A percentile compares a stretch with the other conserved stretches of the same genome.
Conservation (phyloP, 2,888 invertebrate genomes). For the Campopleginae sp. region DNA sequence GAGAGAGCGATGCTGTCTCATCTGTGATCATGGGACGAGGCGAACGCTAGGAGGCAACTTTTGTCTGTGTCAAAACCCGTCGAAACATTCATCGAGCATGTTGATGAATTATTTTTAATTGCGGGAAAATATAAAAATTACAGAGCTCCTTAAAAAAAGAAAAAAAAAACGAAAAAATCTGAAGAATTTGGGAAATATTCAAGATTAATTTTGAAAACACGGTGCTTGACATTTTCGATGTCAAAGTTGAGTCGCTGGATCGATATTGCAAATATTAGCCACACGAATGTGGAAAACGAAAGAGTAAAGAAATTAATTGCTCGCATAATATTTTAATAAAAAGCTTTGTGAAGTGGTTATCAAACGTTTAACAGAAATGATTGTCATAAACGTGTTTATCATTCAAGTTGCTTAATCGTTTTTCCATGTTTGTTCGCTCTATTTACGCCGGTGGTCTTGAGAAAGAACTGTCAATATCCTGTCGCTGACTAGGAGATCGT, state of each 20-base stretch:
- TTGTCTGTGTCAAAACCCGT: not conserved
- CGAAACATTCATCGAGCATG: not conserved
- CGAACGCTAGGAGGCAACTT: not conserved
- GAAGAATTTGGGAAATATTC: too few species aligned
- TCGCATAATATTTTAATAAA: conserved; percentile 2
- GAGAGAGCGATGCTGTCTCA: conserved; percentile 55
- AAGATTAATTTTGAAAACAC: too few species aligned
- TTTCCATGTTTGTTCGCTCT: conserved; percentile 28
- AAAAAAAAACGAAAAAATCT: too few species aligned
- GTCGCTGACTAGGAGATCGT: conserved; percentile 14
- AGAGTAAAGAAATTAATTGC: not conserved
- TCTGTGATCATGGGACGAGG: conserved; percentile 46
- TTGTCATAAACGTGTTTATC: conserved; percentile 4
- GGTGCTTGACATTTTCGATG: too few species aligned
- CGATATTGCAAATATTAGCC: too few species aligned
- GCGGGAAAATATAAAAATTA: not conserved
- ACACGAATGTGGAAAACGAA: not conserved
- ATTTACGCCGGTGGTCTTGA: conserved; percentile 15
- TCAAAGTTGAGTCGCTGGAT: too few species aligned
- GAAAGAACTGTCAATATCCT: conserved; percentile 19
- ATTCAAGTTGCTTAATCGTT: conserved; percentile 4
- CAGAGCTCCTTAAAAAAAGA: too few species aligned
- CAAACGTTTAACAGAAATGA: not conserved
- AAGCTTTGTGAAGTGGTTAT: not conserved
- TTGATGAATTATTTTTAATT: not conserved